Evolutionary conservation across 2,888 invertebrate genomes (phyloP).

Genomic region (Calameuta pallipes): DNA sequence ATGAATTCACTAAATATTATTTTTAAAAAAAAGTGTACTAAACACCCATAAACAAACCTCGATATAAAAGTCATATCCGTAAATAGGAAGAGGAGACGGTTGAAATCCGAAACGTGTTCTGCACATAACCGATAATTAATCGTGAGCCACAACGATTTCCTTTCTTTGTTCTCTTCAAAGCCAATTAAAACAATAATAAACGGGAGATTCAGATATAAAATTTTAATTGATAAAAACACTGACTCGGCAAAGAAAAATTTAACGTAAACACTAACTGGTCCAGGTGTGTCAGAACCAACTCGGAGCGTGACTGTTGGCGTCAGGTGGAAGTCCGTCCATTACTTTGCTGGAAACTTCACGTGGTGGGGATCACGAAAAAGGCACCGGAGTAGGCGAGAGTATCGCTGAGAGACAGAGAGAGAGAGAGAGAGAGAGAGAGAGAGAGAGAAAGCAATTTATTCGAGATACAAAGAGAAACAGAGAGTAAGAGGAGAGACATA

Average conservation of each 20-base stretch:
- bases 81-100: slow-evolving; percentile 3
- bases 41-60: slow-evolving; percentile 11
- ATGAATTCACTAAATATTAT: neutral
- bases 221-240: neutral
- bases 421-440: neutral
- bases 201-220: neutral
- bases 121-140: slow-evolving; percentile 21
- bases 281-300: neutral
- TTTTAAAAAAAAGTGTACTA: neutral
- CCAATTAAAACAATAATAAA: neutral
- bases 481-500: neutral
- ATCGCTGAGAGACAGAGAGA: neutral
- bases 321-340: neutral
- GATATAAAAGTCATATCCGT: slow-evolving; percentile 4
- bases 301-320: neutral
- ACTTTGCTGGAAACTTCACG: neutral
- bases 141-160: slow-evolving; percentile 3
- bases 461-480: neutral
- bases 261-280: neutral
- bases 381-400: neutral
- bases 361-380: neutral
- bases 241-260: neutral
- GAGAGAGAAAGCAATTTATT: too few relatives aligned
- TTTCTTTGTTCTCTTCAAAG: neutral
- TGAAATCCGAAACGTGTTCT: slow-evolving; percentile 17